Evolutionary conservation across 2,797 vertebrate species (phyloP), one percentile per base, ranked within the genome.

Genomic region (Clarias pachynema): DNA sequence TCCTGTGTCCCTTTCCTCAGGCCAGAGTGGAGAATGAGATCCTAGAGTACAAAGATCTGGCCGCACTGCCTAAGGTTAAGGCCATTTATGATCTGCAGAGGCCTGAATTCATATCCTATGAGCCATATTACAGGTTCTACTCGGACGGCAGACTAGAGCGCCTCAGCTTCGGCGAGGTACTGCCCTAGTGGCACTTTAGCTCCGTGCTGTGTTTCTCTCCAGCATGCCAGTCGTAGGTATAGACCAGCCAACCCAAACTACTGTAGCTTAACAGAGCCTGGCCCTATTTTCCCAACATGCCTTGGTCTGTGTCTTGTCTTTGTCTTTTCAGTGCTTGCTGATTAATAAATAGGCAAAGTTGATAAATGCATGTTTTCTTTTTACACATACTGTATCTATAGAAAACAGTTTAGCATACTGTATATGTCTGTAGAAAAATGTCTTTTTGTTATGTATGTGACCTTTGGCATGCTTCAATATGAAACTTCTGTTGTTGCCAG

Each of bases 11-110:
- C 93, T 97, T 93, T 96, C 93, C 95, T 92, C 93, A 99, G 98
- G 98, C 98, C 94, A 98, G 97, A 96, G 96, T 99, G 97, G 97
- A 98, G 96, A 97, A 97, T 96, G 97, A 99, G 94, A 96, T 99
- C 94, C 97, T 99, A 97, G 96, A 97, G 97, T 99, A 99, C 97
- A 99, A 98, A 97, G 97, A 99, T 92, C 96, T 99, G 94, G 98
- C 98, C 90, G 98, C 98, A 91, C 97, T 99, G 93, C 98, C 98
- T 95, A 98, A 98, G 96, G 96, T 98, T 95, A 99, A 99, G 94
- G 96, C 98, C 95, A 99, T 99, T 96, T 99, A 99, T 79, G 97
- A 99, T 94, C 96, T 99, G 91, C 97, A 98, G 90, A 97, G 97
- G 90, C 98, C 98, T 78, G 97, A 98, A 95, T 80, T 86, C 75